phyloP scores from a whole-genome alignment of 2,797 vertebrate genomes.

The Acropternis orthonyx region DNA sequence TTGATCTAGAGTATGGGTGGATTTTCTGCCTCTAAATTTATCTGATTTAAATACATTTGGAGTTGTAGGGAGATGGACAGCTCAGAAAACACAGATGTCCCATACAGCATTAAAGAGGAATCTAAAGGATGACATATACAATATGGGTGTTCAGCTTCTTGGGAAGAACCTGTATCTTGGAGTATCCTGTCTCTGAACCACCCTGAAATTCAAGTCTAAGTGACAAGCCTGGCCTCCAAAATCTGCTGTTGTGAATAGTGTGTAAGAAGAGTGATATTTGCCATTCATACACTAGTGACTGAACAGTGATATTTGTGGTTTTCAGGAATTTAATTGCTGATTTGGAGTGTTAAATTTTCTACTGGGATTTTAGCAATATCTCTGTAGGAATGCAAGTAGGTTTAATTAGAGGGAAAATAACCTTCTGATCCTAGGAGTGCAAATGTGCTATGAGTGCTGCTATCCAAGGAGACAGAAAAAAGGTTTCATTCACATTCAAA shows the following conservation, averaged over 20 bases:
- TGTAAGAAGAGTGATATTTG: neutral
- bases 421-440: neutral
- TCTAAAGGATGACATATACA: neutral
- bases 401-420: neutral
- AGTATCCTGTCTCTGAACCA: neutral
- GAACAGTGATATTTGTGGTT: neutral
- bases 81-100: neutral
- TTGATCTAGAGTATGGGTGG: neutral
- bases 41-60: neutral
- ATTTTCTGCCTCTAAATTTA: neutral
- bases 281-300: neutral
- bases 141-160: neutral
- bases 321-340: neutral
- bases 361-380: neutral
- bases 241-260: neutral
- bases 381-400: neutral
- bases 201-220: neutral
- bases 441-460: neutral
- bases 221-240: neutral
- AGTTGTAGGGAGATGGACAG: neutral
- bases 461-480: neutral
- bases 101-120: neutral
- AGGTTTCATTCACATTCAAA: neutral
- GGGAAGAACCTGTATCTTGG: neutral
- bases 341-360: neutral